Evolutionary conservation across 2,113 vertebrate genomes (phyloP).

Genomic region (Phocoena phocoena): DNA sequence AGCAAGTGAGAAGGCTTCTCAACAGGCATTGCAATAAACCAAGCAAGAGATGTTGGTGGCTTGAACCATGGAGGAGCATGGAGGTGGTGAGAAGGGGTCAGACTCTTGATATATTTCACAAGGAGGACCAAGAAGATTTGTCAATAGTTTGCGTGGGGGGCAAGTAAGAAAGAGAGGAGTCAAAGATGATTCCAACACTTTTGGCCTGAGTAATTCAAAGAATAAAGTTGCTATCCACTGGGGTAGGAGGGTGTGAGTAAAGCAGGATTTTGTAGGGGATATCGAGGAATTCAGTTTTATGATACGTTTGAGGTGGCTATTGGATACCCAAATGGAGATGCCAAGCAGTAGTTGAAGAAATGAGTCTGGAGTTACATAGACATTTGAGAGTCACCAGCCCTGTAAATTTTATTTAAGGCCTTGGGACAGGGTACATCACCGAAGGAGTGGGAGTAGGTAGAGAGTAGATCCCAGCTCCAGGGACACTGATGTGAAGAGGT

Average conservation of each 20-base stretch:
- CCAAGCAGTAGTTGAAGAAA: background rate
- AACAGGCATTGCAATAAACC: background rate
- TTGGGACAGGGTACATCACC: background rate
- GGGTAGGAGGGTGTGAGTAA: background rate
- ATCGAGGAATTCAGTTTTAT: background rate
- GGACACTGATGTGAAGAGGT: background rate
- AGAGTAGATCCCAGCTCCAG: background rate
- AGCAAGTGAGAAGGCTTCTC: background rate
- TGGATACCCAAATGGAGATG: background rate
- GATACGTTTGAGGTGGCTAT: background rate
- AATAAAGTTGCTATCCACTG: background rate
- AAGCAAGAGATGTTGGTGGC: too few species aligned
- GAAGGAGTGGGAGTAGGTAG: background rate
- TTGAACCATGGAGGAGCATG: accelerated
- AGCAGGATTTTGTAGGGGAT: background rate
- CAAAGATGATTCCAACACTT: background rate
- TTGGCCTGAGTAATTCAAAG: background rate
- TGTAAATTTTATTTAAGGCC: background rate
- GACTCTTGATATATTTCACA: background rate
- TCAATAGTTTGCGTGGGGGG: background rate
- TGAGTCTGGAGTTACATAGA: too few species aligned
- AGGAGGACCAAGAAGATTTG: background rate
- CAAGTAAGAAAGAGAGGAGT: background rate
- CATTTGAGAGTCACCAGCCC: background rate
- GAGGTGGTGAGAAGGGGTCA: background rate